Percentiles rank a stretch among this genome's conserved stretches.
phyloP scores from a whole-genome alignment of 2,797 vertebrate species.

The Silurus lanzhouensis region DNA sequence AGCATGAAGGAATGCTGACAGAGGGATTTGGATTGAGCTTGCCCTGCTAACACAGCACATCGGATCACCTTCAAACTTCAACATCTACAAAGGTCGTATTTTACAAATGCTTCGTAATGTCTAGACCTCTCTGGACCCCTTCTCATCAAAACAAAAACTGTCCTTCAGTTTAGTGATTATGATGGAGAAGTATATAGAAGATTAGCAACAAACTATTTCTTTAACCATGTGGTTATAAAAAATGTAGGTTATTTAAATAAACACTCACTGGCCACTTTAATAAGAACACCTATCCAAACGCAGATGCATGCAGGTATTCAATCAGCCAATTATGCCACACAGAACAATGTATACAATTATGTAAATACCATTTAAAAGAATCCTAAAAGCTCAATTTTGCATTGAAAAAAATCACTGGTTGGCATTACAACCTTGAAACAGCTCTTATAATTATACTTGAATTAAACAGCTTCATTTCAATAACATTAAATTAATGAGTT shows the following conservation, averaged over 20 bases:
- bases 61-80: constrained; percentile 34
- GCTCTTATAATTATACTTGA: neutral
- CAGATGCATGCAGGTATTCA: too few relatives aligned
- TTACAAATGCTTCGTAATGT: neutral
- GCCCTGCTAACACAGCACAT: constrained; percentile 44
- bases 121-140: neutral
- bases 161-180: neutral
- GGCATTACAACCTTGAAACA: neutral
- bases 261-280: neutral
- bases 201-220: neutral
- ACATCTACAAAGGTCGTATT: constrained; percentile 9
- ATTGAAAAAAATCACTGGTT: neutral
- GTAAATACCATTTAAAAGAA: neutral
- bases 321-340: neutral
- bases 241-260: neutral
- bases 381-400: neutral
- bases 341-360: neutral
- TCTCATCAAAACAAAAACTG: neutral
- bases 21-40: constrained; percentile 25
- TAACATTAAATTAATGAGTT: neutral
- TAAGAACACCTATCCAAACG: neutral
- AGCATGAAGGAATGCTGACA: constrained; percentile 39
- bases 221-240: neutral
- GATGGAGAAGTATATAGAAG: neutral
- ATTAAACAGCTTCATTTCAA: neutral